These are phyloP conservation scores for Neosilurus mollespiculum DNA, from an alignment of 2,797 vertebrate genomes.

Conservation along the genomic window DNA sequence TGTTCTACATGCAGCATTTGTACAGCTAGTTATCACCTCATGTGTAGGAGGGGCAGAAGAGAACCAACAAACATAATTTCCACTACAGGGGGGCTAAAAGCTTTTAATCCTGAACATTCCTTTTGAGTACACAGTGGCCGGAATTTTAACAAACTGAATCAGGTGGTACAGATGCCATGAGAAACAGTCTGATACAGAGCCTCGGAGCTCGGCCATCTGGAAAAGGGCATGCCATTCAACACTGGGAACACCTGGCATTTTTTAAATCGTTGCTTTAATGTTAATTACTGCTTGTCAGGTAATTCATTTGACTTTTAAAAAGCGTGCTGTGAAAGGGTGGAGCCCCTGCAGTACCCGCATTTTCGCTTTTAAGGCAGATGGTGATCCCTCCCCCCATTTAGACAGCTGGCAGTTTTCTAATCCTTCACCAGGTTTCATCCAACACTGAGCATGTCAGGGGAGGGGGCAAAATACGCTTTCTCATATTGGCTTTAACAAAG, in stretches of 20 bases:
- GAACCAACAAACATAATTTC: slow-evolving; percentile 20
- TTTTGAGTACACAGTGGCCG: slow-evolving; percentile 5
- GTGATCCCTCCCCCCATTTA: slow-evolving; percentile 17
- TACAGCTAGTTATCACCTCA: neutral
- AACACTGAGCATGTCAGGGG: slow-evolving; percentile 16
- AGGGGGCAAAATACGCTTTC: slow-evolving; percentile 20
- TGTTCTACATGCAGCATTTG: neutral
- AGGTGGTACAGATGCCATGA: slow-evolving; percentile 50
- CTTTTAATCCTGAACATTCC: slow-evolving; percentile 49
- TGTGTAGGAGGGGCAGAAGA: neutral
- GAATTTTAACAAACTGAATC: slow-evolving; percentile 49
- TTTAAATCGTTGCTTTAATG: slow-evolving; percentile 40
- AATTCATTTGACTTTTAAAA: slow-evolving; percentile 48
- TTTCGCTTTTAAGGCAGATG: slow-evolving; percentile 40
- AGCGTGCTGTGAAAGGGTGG: slow-evolving; percentile 16
- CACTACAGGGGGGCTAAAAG: slow-evolving; percentile 34
- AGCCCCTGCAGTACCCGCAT: neutral
- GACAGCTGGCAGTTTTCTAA: slow-evolving; percentile 55
- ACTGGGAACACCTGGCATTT: slow-evolving; percentile 40
- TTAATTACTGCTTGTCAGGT: slow-evolving; percentile 44
- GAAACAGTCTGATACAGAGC: slow-evolving; percentile 44
- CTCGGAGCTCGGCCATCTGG: slow-evolving; percentile 57
- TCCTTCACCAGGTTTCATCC: slow-evolving; percentile 42
- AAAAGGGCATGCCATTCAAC: slow-evolving; percentile 11
- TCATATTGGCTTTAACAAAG: slow-evolving; percentile 42